Evolutionary conservation across 30 jellyfish, hydroid and myxozoan genomes (phyloP), one percentile per base, ranked within the genome.

Genomic region (Phacellophora camtschatica): DNA sequence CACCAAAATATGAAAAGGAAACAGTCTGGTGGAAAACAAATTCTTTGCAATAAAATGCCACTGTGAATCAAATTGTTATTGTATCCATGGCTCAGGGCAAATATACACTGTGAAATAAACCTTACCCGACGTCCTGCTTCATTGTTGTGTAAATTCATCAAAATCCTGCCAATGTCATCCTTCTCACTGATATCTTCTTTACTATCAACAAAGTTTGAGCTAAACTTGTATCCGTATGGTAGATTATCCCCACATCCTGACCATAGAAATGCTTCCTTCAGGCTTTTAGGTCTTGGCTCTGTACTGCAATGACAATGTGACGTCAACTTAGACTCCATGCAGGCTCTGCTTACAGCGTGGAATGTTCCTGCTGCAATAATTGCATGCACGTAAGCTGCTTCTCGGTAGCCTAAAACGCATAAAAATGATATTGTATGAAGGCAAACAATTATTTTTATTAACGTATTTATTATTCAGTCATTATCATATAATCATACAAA

Each of bases 121-220:
- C 98, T 58, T 86, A 92, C 98, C 96, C 95, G 65, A 27, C 98
- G 84, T 13, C 98, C 98, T n/a, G 97, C 98, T 80, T 92, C 98
- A 64, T 92, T 92, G 71, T 92, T 92, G 41, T 92, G 98, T 8
- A 92, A 88, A 65, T 92, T 92, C 98, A 92, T 92, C 29, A 92
- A 67, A 1, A 92, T 92, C 18, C 98, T 58, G 18, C 85, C 71
- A 20, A 92, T 87, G 28, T 41, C 81, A 12, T 42, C 89, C 19
- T 48, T 85, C 23, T 42, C 66, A 4, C 81, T 71, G 24, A 82
- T 31, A 22, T 72, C 85, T 68, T 92, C 97, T 46, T 73, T 74
- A 0, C 96, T 84, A 43, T 92, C 98, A 13, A 86, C 64, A 56
- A 92, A 92, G 77, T 23, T 71, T 53, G 86, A 86, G 77, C 97